A percentile compares a stretch with the other conserved stretches of the same genome.
Evolutionary conservation across 2,113 vertebrate genomes (phyloP).

Genomic region (Paradoxurus hermaphroditus): DNA sequence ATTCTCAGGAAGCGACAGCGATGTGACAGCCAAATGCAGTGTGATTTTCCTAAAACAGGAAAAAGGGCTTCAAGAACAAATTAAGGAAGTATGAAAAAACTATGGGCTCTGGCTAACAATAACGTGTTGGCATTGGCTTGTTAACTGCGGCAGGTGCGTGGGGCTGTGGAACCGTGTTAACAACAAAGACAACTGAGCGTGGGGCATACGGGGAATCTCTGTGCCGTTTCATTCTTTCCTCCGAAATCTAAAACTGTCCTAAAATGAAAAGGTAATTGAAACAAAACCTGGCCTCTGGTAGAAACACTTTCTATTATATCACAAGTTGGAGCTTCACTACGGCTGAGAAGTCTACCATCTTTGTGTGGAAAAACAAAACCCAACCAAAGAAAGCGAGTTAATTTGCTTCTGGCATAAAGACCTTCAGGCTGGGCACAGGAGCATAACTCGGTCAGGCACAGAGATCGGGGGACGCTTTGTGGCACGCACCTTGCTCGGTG

Average conservation of each 20-base stretch:
- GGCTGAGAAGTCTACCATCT: not conserved
- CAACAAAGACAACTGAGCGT: too few species aligned
- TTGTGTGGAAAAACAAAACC: not conserved
- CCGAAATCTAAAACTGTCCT: not conserved
- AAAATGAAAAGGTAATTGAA: not conserved
- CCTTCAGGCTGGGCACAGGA: rapidly evolving
- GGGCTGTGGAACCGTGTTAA: not conserved
- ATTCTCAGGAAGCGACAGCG: too few species aligned
- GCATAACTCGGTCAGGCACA: rapidly evolving
- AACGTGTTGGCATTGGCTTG: too few species aligned
- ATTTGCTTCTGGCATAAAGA: not conserved
- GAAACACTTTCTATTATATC: not conserved
- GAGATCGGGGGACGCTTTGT: not conserved
- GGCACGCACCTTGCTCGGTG: rapidly evolving
- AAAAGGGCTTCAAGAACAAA: not conserved
- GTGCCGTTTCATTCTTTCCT: not conserved
- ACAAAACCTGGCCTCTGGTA: not conserved
- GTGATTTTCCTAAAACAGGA: not conserved
- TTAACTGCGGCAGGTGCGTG: rapidly evolving
- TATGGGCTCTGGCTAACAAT: not conserved
- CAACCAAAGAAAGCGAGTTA: too few species aligned
- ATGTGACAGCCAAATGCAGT: rapidly evolving
- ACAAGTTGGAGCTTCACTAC: not conserved
- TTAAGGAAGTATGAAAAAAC: too few species aligned
- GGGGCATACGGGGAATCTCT: not conserved